A percentile compares a stretch with the other conserved stretches of the same genome.
phyloP scores from a whole-genome alignment of 92 coral and sea anemone genomes.

The Actinostola sp. region DNA sequence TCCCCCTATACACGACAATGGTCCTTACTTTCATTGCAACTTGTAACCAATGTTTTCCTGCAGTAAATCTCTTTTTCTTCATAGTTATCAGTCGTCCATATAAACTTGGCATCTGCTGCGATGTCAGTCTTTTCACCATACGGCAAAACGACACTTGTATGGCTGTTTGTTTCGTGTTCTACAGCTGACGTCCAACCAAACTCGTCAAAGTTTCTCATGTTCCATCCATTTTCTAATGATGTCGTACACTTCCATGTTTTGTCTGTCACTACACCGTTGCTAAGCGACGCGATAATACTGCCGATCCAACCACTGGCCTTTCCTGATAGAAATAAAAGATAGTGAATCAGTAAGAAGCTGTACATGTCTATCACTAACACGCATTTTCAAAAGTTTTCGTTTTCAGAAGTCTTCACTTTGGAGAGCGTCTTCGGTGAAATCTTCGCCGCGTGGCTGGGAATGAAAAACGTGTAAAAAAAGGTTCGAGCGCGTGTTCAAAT shows the following conservation, averaged over 20 bases:
- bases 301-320: slow-evolving; percentile 25
- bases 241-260: slow-evolving; percentile 60
- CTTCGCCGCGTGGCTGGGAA: too few species aligned
- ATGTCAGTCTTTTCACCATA: slow-evolving; percentile 56
- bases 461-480: too few species aligned
- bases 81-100: slow-evolving; percentile 57
- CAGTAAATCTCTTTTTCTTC: slow-evolving; percentile 61
- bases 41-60: slow-evolving; percentile 40
- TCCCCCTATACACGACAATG: not conserved
- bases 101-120: slow-evolving; percentile 57
- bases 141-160: slow-evolving; percentile 5
- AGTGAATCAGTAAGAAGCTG: too few species aligned
- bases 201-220: slow-evolving; percentile 58
- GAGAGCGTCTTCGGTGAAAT: too few species aligned
- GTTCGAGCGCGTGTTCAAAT: too few species aligned
- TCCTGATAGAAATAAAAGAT: not conserved
- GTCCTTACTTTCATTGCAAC: slow-evolving; percentile 54
- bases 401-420: too few species aligned
- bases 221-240: slow-evolving; percentile 50
- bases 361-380: too few species aligned
- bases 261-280: slow-evolving; percentile 68
- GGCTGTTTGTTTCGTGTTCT: slow-evolving; percentile 35
- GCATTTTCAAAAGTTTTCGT: too few species aligned
- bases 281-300: slow-evolving; percentile 63
- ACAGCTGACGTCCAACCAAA: slow-evolving; percentile 58